A percentile compares a stretch with the other conserved stretches of the same genome.
These are phyloP conservation scores for Leguminivora glycinivorella DNA, from an alignment of 1,140 invertebrate species.

Conservation along the genomic window DNA sequence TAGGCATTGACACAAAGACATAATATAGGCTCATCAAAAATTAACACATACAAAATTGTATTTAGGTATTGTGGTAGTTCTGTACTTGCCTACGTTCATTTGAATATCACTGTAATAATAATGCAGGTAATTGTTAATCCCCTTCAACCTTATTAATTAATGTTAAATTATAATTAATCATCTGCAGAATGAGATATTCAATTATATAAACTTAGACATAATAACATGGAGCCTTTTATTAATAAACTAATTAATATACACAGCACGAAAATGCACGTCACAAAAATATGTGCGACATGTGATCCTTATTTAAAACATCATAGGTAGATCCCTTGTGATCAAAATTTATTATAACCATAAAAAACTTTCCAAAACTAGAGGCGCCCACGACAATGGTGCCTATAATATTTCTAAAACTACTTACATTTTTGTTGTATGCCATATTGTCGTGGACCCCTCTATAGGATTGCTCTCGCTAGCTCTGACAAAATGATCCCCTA, in stretches of 20 bases:
- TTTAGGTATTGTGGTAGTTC: no score
- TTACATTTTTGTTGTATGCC: slow-evolving; percentile 5
- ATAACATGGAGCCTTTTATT: not conserved
- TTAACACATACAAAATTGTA: no score
- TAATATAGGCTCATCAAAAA: no score
- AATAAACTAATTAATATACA: not conserved
- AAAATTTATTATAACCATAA: not conserved
- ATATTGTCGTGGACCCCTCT: not conserved
- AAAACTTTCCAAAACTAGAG: slow-evolving; percentile 34
- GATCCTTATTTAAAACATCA: not conserved
- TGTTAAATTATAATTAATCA: no score
- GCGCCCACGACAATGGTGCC: not conserved
- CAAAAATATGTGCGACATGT: not conserved
- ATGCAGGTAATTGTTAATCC: no score
- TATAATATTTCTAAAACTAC: slow-evolving; percentile 15
- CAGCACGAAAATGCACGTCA: not conserved
- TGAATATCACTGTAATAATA: no score
- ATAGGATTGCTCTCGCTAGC: not conserved
- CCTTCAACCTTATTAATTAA: no score
- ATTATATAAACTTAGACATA: slow-evolving; percentile 3
- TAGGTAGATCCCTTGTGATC: slow-evolving; percentile 1
- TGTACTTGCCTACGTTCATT: no score
- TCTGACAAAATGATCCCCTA: not conserved
- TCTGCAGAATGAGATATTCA: not conserved
- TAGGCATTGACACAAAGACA: no score